Evolutionary conservation across 1,140 invertebrate species (phyloP).

Genomic region (Trachymyrmex septentrionalis): DNA sequence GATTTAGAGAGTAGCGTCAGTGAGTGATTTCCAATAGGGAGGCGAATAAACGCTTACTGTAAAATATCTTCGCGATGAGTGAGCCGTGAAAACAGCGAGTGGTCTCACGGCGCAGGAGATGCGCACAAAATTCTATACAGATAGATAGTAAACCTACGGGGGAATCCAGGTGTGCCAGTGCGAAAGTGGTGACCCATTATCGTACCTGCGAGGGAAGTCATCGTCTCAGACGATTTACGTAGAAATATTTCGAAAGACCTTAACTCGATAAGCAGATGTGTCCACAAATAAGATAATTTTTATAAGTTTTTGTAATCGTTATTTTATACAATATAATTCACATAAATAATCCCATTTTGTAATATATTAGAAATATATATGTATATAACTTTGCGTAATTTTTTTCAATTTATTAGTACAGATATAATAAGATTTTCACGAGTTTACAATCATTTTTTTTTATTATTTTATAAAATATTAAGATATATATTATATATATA

Average conservation of each 20-base stretch:
- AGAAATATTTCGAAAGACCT: conserved; percentile 67
- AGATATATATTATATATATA: background rate
- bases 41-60: background rate
- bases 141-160: conserved; percentile 24
- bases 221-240: conserved; percentile 31
- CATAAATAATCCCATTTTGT: too few relatives aligned
- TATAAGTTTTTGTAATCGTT: background rate
- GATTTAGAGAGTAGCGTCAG: background rate
- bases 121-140: conserved; percentile 56
- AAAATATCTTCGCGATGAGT: background rate
- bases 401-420: too few relatives aligned
- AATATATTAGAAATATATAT: too few relatives aligned
- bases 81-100: conserved; percentile 6
- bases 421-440: conserved; percentile 58
- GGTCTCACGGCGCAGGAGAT: conserved; percentile 2
- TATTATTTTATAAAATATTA: background rate
- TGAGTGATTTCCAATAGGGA: background rate
- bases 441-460: background rate
- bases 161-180: conserved; percentile 76
- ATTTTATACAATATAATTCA: background rate
- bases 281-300: conserved; percentile 69
- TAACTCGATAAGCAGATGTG: conserved; percentile 71
- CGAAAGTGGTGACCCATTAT: conserved; percentile 82
- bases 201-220: conserved; percentile 75
- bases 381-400: too few relatives aligned